phyloP scores from a whole-genome alignment of 1,140 invertebrate genomes.

The Lineus longissimus region DNA sequence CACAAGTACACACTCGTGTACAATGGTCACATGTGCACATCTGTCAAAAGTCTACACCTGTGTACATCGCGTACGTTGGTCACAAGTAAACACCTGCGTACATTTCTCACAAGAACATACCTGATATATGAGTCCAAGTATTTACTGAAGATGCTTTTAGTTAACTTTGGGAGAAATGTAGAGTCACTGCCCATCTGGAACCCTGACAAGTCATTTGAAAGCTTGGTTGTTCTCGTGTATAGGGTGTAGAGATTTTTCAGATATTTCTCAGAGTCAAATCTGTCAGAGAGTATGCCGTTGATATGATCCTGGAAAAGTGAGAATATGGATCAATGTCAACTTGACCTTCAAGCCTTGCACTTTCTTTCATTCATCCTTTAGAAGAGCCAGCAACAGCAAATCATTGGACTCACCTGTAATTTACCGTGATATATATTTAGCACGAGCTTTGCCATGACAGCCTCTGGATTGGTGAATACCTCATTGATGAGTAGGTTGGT shows the following conservation, averaged over 20 bases:
- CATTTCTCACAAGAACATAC: no score
- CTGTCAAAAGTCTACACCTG: no score
- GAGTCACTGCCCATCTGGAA: slow-evolving; percentile 80
- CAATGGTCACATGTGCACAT: no score
- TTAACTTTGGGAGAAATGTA: slow-evolving; percentile 74
- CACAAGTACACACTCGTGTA: no score
- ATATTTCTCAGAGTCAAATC: slow-evolving; percentile 80
- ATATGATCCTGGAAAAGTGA: slow-evolving; percentile 68
- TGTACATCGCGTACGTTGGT: no score
- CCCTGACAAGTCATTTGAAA: slow-evolving; percentile 67
- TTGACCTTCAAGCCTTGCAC: no score
- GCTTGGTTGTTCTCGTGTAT: slow-evolving; percentile 73
- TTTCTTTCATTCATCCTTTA: no score
- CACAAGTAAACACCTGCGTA: no score
- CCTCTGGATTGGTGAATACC: slow-evolving; percentile 94
- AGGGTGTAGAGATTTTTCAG: slow-evolving; percentile 82
- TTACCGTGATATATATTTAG: slow-evolving; percentile 93
- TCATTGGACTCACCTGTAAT: slow-evolving; percentile 59
- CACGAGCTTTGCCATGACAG: slow-evolving; percentile 97
- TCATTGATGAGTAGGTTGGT: slow-evolving; percentile 84
- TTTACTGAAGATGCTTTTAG: slow-evolving; percentile 72
- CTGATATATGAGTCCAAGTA: slow-evolving; percentile 74
- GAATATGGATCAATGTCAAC: no score
- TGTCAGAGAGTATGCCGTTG: slow-evolving; percentile 71
- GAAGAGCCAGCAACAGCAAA: no score